Percentiles rank a stretch among this genome's conserved stretches.
Evolutionary conservation across 1,140 invertebrate species (phyloP).

Genomic region (Ostrea denselamellosa): DNA sequence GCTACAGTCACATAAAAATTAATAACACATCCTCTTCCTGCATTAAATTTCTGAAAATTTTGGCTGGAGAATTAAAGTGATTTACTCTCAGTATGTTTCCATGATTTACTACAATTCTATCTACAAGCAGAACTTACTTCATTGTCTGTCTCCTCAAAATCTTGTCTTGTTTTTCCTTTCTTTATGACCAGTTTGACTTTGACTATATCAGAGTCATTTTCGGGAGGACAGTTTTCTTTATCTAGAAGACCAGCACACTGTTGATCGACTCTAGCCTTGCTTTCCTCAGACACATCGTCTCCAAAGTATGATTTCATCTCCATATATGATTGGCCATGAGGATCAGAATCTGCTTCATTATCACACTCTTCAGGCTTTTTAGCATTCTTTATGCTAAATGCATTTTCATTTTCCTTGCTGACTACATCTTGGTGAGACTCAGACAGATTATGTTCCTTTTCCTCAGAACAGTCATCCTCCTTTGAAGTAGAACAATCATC

Average conservation of each 20-base stretch:
- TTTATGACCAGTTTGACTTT: constrained; percentile 54
- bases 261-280: neutral
- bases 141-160: neutral
- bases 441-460: neutral
- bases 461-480: neutral
- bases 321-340: constrained; percentile 13
- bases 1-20: too few relatives aligned
- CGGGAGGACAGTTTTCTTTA: neutral
- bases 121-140: neutral
- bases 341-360: neutral
- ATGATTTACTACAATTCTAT: neutral
- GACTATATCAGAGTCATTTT: constrained; percentile 47
- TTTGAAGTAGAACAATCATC: neutral
- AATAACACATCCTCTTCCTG: too few relatives aligned
- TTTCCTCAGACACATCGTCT: neutral
- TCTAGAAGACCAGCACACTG: constrained; percentile 5
- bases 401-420: neutral
- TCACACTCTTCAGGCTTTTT: neutral
- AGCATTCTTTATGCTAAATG: neutral
- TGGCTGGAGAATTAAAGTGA: too few relatives aligned
- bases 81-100: too few relatives aligned
- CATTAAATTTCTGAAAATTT: too few relatives aligned
- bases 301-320: constrained; percentile 13
- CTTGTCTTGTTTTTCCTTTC: constrained; percentile 12
- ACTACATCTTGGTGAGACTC: constrained; percentile 1